Evolutionary conservation across 2,888 invertebrate genomes (phyloP).

Genomic region (Cryptocephalus moraei): DNA sequence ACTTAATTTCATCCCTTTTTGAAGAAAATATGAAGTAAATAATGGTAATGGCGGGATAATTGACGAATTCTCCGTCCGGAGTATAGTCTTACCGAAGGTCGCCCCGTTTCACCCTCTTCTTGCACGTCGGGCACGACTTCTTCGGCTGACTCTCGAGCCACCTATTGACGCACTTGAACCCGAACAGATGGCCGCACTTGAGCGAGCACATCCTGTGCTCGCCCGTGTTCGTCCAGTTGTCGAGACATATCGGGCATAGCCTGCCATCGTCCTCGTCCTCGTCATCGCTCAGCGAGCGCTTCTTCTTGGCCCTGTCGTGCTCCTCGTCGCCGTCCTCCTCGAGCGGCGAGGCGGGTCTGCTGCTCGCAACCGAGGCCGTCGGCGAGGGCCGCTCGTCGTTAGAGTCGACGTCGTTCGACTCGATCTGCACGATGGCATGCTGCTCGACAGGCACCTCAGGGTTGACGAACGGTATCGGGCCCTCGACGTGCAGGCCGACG

Average conservation of each 20-base stretch:
- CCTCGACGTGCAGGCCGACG: slow-evolving; percentile 10
- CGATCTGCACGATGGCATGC: slow-evolving; percentile 12
- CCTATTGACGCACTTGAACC: slow-evolving; percentile 62
- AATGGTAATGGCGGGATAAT: too few species aligned
- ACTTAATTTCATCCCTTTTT: too few species aligned
- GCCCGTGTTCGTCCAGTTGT: slow-evolving; percentile 78
- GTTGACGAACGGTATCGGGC: slow-evolving; percentile 12
- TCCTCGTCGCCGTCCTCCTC: slow-evolving; percentile 16
- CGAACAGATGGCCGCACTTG: slow-evolving; percentile 90
- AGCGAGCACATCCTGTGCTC: slow-evolving; percentile 77
- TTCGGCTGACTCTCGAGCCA: slow-evolving; percentile 56
- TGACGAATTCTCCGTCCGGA: neutral
- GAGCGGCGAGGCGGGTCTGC: slow-evolving; percentile 11
- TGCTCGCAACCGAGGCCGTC: slow-evolving; percentile 8
- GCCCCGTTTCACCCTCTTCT: slow-evolving; percentile 41
- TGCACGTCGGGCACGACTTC: slow-evolving; percentile 83
- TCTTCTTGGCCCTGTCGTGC: slow-evolving; percentile 8
- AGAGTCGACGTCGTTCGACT: slow-evolving; percentile 7
- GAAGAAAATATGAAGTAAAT: too few species aligned
- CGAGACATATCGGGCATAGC: slow-evolving; percentile 81
- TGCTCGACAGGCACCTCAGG: slow-evolving; percentile 12
- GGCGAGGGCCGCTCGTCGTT: slow-evolving; percentile 8
- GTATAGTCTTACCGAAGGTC: slow-evolving; percentile 17
- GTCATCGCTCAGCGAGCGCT: slow-evolving; percentile 15
- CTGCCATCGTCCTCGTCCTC: slow-evolving; percentile 52